These are phyloP conservation scores for Lepus timidus DNA, from an alignment of 2,113 vertebrate species.

Conservation along the genomic window DNA sequence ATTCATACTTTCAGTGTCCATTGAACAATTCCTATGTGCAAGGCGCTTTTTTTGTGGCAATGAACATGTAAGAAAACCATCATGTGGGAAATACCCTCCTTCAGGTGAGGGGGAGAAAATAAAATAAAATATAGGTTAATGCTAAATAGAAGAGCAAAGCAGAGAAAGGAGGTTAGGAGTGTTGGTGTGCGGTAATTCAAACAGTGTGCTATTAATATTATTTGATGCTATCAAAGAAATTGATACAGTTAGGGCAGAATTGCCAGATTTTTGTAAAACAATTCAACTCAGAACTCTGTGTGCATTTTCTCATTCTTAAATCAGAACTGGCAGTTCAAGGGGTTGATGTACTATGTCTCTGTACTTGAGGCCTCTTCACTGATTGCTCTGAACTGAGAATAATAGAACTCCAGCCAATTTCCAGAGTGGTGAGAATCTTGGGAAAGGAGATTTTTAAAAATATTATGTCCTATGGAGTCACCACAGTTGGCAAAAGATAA, in stretches of 20 bases:
- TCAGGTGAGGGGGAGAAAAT: neutral
- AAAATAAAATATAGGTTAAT: neutral
- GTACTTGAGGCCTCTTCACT: slow-evolving; percentile 13
- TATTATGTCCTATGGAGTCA: neutral
- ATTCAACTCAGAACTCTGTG: slow-evolving; percentile 42
- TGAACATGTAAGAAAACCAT: neutral
- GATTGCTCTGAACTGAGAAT: slow-evolving; percentile 73
- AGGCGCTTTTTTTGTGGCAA: neutral
- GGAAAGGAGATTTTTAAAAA: slow-evolving; percentile 69
- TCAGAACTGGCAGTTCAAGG: slow-evolving; percentile 57
- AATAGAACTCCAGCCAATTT: slow-evolving; percentile 79
- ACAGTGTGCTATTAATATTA: neutral
- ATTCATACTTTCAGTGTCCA: neutral
- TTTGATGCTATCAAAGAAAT: slow-evolving; percentile 50
- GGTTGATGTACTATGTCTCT: neutral
- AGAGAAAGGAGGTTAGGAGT: neutral
- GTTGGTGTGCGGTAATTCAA: neutral
- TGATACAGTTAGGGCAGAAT: neutral
- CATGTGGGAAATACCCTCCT: neutral
- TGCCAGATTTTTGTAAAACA: slow-evolving; percentile 53
- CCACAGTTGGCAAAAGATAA: neutral
- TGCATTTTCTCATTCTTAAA: slow-evolving; percentile 31
- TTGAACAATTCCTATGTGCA: neutral
- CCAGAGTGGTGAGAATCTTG: slow-evolving; percentile 59
- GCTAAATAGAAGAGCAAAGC: slow-evolving; percentile 17